Conservation (phyloP, 2,797 vertebrate species). For the Alcedo atthis region DNA sequence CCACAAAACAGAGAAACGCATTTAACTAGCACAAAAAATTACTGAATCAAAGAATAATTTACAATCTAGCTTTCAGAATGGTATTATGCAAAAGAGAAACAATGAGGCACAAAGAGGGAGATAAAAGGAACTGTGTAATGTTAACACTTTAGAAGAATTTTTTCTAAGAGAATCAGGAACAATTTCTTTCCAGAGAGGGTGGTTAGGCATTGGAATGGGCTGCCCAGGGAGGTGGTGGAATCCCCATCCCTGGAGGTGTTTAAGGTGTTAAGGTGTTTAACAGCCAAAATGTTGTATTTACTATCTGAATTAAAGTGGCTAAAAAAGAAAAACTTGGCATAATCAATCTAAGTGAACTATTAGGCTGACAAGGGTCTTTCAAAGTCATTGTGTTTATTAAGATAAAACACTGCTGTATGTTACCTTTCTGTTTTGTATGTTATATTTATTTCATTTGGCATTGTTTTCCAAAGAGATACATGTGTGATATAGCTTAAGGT, state of each 20-base stretch:
- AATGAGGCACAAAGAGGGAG: not conserved
- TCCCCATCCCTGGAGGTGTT: too few relatives aligned
- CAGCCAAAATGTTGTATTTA: not conserved
- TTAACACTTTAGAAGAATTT: too few relatives aligned
- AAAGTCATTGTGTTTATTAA: not conserved
- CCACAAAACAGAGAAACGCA: not conserved
- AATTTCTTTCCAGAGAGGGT: too few relatives aligned
- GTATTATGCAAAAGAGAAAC: not conserved
- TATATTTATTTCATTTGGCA: not conserved
- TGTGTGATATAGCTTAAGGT: not conserved
- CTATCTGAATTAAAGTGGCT: not conserved
- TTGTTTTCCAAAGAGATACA: not conserved
- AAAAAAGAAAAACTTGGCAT: not conserved
- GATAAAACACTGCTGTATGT: not conserved
- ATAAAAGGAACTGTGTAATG: not conserved
- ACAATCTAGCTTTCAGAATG: not conserved
- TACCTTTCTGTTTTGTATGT: not conserved
- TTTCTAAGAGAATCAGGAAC: too few relatives aligned
- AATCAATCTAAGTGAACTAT: not conserved
- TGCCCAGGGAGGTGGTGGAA: too few relatives aligned
- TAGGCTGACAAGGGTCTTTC: conserved; percentile 4
- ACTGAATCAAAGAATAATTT: not conserved
- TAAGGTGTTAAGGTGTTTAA: not conserved
- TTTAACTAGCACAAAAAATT: not conserved
- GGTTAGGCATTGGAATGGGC: too few relatives aligned